A percentile compares a stretch with the other conserved stretches of the same genome.
Conservation (phyloP, 2,113 vertebrate genomes). For the Vanacampus margaritifer region DNA sequence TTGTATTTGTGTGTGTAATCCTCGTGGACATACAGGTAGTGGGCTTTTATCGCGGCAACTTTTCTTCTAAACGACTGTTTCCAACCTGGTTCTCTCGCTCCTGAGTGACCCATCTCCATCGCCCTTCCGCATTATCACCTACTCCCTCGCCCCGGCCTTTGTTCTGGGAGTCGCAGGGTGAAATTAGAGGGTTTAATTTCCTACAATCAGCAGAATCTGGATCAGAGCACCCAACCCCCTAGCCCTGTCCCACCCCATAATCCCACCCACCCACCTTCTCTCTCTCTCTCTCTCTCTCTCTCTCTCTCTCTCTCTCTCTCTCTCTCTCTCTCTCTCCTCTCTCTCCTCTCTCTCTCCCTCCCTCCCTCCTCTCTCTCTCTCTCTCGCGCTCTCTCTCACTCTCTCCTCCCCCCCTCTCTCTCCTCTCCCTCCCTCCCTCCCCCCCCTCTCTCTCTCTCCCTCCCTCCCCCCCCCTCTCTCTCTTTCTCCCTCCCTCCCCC, state of each 20-base stretch:
- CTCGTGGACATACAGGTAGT: constrained; percentile 15
- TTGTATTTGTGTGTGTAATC: neutral
- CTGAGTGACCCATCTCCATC: constrained; percentile 20
- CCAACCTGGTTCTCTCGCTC: constrained; percentile 39
- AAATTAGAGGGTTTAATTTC: constrained; percentile 70
- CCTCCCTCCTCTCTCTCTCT: no score
- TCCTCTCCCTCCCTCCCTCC: no score
- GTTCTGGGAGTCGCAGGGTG: constrained; percentile 64
- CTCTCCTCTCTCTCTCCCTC: no score
- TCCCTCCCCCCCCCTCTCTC: no score
- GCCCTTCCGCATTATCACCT: constrained; percentile 35
- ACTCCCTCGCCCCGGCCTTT: constrained; percentile 58
- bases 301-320: no score
- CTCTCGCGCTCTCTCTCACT: no score
- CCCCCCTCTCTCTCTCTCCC: no score
- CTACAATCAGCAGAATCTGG: constrained; percentile 69
- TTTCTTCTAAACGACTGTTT: constrained; percentile 42
- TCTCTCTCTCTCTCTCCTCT: no score
- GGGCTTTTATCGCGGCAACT: constrained; percentile 42
- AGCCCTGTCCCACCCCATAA: constrained; percentile 22
- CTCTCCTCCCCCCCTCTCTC: no score
- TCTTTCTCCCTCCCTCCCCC: no score
- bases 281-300: constrained; percentile 14
- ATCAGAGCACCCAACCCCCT: constrained; percentile 23
- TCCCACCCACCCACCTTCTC: constrained; percentile 11